Evolutionary conservation across 2,888 invertebrate genomes (phyloP).

Genomic region (Dorcus parallelipipedus): DNA sequence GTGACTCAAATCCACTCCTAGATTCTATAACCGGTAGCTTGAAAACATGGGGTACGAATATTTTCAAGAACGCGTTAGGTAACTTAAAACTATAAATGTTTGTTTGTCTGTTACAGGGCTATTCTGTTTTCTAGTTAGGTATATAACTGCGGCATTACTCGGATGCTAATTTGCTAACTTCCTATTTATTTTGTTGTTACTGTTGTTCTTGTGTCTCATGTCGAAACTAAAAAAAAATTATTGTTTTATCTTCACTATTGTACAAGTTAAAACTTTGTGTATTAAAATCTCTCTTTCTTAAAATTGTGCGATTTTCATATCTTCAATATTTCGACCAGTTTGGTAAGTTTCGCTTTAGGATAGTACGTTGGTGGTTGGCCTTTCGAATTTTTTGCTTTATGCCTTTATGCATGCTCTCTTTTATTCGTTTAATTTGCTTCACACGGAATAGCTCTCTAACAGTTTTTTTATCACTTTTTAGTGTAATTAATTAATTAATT

Average conservation of each 20-base stretch:
- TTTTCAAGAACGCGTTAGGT: conserved; percentile 41
- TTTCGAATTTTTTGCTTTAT: not conserved
- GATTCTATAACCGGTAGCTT: conserved; percentile 42
- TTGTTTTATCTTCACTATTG: not conserved
- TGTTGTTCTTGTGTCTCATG: not conserved
- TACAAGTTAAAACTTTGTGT: not conserved
- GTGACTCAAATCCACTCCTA: conserved; percentile 35
- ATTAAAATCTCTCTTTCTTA: not conserved
- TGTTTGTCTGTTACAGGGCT: conserved; percentile 45
- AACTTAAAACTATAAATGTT: conserved; percentile 21
- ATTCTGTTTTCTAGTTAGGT: conserved; percentile 43
- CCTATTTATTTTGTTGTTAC: not conserved
- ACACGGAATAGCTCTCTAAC: conserved; percentile 10
- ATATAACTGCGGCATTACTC: conserved; percentile 18
- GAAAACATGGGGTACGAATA: conserved; percentile 45
- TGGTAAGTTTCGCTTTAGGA: not conserved
- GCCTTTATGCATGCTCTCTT: not conserved
- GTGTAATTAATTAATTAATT: no score
- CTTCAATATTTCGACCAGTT: not conserved
- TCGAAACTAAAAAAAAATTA: not conserved
- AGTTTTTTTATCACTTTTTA: not conserved
- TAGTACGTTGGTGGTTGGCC: not conserved
- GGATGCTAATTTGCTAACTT: not conserved
- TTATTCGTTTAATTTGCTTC: not conserved
- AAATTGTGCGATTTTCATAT: not conserved